Base-by-base conservation (phyloP, 53 echinoderm and acorn worm species). In the Temnopleurus reevesii region DNA sequence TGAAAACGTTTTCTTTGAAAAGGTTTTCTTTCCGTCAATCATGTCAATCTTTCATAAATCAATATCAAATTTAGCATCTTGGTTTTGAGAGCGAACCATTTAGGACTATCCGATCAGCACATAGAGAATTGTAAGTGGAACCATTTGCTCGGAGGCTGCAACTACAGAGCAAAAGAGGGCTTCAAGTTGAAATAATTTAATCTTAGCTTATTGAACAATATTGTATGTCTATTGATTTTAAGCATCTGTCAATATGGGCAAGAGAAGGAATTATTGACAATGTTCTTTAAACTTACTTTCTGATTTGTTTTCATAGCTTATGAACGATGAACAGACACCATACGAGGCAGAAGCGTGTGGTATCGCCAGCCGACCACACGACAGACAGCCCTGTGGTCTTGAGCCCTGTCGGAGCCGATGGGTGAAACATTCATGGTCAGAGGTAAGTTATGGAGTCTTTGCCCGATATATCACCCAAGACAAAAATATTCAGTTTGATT, bases 361-460 rank as follows among this genome's bases (percentile, higher is more conserved):
- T 0, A 49, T 29, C 12, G 51, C 51, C 7, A 36, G 24, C 31
- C 88, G 71, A n/a, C 66, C 88, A n/a, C 65, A 5, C 34, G 54
- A 53, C 21, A 49, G 35, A 19, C 30, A 87, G 23, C 65, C 65
- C 1, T 87, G 88, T 54, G 88, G 49, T 19, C 51, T 87, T 24
- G 66, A 49, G 51, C 46, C 65, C 9, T 87, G 88, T 87, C 6
- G 51, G 21, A 51, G 53, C 35, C 65, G 21, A 27, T 87, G 88
- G 88, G 35, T 30, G 5, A 87, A 65, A 34, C 36, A 53, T 34
- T n/a, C 86, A 23, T 86, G 86, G 86, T 86, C 86, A 17, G 53
- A 61, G 64, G 86, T 86, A 28, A 15, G 65, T 28, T 8, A 18
- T 64, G n/a, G n/a, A n/a, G n/a, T n/a, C n/a, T n/a, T n/a, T n/a